These are phyloP conservation scores for Malurus splendens DNA, from an alignment of 2,797 vertebrate genomes.

Conservation along the genomic window DNA sequence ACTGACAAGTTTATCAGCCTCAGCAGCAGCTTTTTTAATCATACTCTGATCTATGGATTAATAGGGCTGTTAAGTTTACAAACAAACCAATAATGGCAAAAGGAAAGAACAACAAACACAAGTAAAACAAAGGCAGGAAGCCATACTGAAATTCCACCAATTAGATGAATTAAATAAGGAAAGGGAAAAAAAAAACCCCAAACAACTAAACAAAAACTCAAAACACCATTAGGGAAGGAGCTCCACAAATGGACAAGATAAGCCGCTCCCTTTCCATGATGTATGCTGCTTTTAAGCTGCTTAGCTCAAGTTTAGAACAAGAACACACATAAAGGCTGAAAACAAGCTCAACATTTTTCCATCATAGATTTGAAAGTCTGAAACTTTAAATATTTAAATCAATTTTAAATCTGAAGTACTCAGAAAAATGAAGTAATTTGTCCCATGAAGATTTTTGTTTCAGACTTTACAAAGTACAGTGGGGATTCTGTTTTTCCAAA, in stretches of 20 bases:
- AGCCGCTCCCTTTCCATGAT: neutral
- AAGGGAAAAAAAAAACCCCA: neutral
- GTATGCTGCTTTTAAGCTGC: neutral
- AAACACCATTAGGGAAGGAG: neutral
- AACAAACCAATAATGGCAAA: constrained; percentile 48
- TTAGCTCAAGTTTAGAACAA: neutral
- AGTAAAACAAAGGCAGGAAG: constrained; percentile 35
- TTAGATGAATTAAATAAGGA: neutral
- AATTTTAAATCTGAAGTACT: neutral
- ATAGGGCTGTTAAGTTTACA: constrained; percentile 41
- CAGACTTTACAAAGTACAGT: neutral
- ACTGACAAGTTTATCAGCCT: constrained; percentile 66
- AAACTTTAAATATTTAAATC: neutral
- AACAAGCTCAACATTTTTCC: neutral
- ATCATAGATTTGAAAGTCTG: neutral
- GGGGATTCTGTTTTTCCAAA: neutral
- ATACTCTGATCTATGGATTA: constrained; percentile 70
- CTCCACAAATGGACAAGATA: neutral
- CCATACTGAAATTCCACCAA: constrained; percentile 5
- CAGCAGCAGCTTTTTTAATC: constrained; percentile 78
- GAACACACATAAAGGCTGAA: neutral
- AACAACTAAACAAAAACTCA: neutral
- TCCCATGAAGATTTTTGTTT: neutral
- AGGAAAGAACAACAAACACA: constrained; percentile 51
- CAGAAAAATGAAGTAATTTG: neutral